Evolutionary conservation across 2,113 vertebrate species (phyloP).

Genomic region (Antechinus stuartii): DNA sequence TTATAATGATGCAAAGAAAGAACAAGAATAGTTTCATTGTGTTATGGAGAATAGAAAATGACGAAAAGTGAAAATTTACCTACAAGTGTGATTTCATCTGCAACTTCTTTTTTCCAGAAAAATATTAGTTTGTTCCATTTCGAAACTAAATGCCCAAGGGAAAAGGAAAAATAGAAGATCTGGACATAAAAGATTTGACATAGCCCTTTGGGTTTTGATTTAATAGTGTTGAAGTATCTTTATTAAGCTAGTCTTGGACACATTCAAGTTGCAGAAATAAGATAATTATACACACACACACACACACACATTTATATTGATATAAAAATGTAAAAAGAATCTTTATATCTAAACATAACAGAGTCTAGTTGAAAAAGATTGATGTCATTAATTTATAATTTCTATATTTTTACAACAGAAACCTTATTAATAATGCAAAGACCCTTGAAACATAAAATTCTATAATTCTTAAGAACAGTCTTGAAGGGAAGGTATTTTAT

Average conservation of each 20-base stretch:
- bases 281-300: constrained; percentile 3
- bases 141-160: constrained; percentile 54
- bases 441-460: constrained; percentile 62
- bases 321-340: constrained; percentile 41
- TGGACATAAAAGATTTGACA: not conserved
- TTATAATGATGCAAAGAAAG: not conserved
- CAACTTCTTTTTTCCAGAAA: constrained; percentile 66
- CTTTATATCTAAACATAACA: constrained; percentile 32
- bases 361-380: constrained; percentile 52
- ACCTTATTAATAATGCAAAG: constrained; percentile 64
- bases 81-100: constrained; percentile 46
- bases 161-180: not conserved
- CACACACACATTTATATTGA: no score
- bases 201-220: constrained; percentile 26
- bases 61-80: constrained; percentile 47
- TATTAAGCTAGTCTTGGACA: constrained; percentile 43
- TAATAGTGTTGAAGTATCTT: constrained; percentile 62
- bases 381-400: constrained; percentile 68
- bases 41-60: not conserved
- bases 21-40: not conserved
- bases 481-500: constrained; percentile 50
- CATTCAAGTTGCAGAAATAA: constrained; percentile 63
- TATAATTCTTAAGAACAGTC: constrained; percentile 63
- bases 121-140: constrained; percentile 63
- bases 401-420: constrained; percentile 48